These are phyloP conservation scores for Phoxinus dragarum DNA, from an alignment of 2,797 vertebrate genomes.

Conservation along the genomic window DNA sequence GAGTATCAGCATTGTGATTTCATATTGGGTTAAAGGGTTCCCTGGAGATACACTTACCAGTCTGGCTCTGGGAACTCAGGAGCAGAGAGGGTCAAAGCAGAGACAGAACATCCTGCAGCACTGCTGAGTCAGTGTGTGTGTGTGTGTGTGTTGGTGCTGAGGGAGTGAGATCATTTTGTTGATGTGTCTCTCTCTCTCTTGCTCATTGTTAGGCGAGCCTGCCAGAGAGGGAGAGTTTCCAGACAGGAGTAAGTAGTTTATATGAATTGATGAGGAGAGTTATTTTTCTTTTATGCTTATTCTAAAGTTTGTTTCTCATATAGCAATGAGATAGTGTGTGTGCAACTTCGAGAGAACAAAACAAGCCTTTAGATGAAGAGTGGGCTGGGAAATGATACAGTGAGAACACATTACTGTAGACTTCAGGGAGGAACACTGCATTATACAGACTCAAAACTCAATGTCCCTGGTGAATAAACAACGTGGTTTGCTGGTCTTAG, in stretches of 20 bases:
- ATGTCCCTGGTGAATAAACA: slow-evolving; percentile 4
- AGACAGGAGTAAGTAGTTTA: slow-evolving; percentile 35
- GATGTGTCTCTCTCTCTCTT: slow-evolving; percentile 40
- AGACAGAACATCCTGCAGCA: slow-evolving; percentile 42
- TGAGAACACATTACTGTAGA: slow-evolving; percentile 19
- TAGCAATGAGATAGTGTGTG: slow-evolving; percentile 3
- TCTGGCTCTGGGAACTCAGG: slow-evolving; percentile 2
- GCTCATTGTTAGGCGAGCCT: slow-evolving; percentile 43
- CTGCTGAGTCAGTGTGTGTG: slow-evolving; percentile 55
- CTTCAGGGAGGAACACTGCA: not conserved
- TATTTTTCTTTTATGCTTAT: slow-evolving; percentile 32
- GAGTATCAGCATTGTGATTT: slow-evolving; percentile 21
- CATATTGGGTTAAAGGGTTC: slow-evolving; percentile 29
- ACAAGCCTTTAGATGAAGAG: slow-evolving; percentile 24
- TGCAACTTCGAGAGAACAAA: slow-evolving; percentile 22
- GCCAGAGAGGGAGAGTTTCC: slow-evolving; percentile 26
- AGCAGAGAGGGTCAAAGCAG: slow-evolving; percentile 9
- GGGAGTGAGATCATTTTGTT: slow-evolving; percentile 34
- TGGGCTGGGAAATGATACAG: slow-evolving; percentile 31
- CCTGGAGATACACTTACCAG: slow-evolving; percentile 36
- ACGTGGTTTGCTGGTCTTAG: slow-evolving; percentile 11
- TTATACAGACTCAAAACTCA: slow-evolving; percentile 9
- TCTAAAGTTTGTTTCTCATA: slow-evolving; percentile 43
- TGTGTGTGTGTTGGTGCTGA: slow-evolving; percentile 32
- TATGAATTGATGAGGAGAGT: slow-evolving; percentile 43